A percentile compares a stretch with the other conserved stretches of the same genome.
These are phyloP conservation scores for Apoda limacodes DNA, from an alignment of 2,888 invertebrate species.

Conservation along the genomic window DNA sequence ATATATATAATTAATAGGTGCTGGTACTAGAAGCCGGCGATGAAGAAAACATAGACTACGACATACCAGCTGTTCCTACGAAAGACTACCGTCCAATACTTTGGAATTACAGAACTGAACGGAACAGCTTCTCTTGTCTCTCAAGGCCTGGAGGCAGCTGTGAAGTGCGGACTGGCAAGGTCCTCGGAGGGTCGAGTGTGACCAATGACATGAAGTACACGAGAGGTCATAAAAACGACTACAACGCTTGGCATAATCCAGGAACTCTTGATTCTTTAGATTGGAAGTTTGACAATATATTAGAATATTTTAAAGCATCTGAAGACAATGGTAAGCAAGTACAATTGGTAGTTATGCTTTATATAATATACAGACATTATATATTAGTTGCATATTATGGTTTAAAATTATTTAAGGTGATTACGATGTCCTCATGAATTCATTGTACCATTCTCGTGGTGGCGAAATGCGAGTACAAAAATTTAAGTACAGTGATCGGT, in stretches of 20 bases:
- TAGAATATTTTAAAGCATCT: conserved; percentile 53
- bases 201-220: conserved; percentile 62
- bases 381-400: neutral
- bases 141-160: conserved; percentile 55
- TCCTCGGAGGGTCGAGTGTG: conserved; percentile 57
- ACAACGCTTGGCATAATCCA: conserved; percentile 49
- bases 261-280: conserved; percentile 45
- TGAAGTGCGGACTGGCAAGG: conserved; percentile 55
- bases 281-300: conserved; percentile 55
- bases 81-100: conserved; percentile 48
- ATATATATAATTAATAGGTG: conserved; percentile 29
- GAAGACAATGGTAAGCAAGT: conserved; percentile 55
- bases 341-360: neutral
- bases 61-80: conserved; percentile 55
- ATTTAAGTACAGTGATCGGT: conserved; percentile 50
- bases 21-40: conserved; percentile 53
- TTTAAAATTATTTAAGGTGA: conserved; percentile 40
- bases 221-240: conserved; percentile 52
- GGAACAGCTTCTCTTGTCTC: conserved; percentile 54
- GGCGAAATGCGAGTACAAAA: conserved; percentile 58
- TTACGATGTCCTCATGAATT: conserved; percentile 56
- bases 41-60: conserved; percentile 57
- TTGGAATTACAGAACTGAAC: conserved; percentile 57
- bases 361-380: neutral
- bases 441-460: conserved; percentile 54